Evolutionary conservation across 2,797 vertebrate genomes (phyloP), one percentile per base, ranked within the genome.

Genomic region (Botia almorhae): DNA sequence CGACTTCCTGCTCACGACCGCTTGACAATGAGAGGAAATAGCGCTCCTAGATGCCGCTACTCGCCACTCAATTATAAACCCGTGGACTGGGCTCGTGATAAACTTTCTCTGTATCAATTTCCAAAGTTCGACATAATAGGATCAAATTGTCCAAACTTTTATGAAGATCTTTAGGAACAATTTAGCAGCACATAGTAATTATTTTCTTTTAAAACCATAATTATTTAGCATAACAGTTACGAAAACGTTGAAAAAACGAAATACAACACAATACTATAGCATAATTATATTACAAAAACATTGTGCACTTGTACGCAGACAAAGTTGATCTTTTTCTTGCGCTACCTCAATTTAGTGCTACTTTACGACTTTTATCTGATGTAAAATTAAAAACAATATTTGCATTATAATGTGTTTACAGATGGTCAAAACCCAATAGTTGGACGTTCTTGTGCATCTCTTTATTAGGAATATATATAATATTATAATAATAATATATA

Each of bases 1-100:
- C 95, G 95, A 94, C 96, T 99, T 98, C 98, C 97, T 98, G 96
- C 95, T 96, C 96, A 95, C 96, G 95, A 95, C 95, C 93, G 92
- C 94, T 95, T 94, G 94, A 98, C 97, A 97, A 97, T 97, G 91
- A 95, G 94, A 95, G 96, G 96, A 98, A 97, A 97, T 94, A 90
- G 93, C 94, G 92, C 95, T 98, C 96, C 97, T 96, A 95, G 95
- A 91, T 94, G 94, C 96, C 95, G 96, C 91, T 72, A 50, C 19
- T 71, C 83, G 60, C 33, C 26, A 92, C 90, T 17, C 84, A 83
- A 74, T 81, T 82, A 74, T 85, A 85, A 51, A 87, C 4, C 69
- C 19, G 19, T 71, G 7, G 81, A 70, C 90, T 92, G 84, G 85
- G 68, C 83, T 87, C 87, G 83, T 16, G 14, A 12, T n/a, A 64